Evolutionary conservation across 1,140 invertebrate species (phyloP).

Genomic region (Triops longicaudatus): DNA sequence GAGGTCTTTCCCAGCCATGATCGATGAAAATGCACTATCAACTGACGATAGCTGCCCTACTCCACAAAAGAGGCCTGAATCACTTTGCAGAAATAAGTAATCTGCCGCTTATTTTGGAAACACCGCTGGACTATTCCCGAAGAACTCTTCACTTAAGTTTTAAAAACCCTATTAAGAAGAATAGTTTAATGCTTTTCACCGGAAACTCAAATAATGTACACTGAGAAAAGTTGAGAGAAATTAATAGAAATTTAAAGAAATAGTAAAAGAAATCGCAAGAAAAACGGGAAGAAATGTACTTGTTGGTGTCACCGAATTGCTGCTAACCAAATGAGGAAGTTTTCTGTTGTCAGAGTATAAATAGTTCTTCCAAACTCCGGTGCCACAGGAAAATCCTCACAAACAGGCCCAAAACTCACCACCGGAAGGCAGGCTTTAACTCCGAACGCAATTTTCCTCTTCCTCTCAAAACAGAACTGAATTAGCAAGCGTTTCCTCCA

Average conservation of each 20-base stretch:
- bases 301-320: too few species aligned
- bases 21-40: not conserved
- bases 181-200: too few species aligned
- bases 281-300: too few species aligned
- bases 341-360: not conserved
- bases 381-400: not conserved
- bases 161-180: too few species aligned
- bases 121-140: too few species aligned
- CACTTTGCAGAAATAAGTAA: not conserved
- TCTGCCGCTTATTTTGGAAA: too few species aligned
- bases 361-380: not conserved
- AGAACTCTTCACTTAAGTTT: too few species aligned
- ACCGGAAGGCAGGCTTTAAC: not conserved
- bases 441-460: not conserved
- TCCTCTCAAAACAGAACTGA: not conserved
- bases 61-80: not conserved
- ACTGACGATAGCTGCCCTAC: not conserved
- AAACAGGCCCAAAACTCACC: not conserved
- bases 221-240: too few species aligned
- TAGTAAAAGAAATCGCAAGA: too few species aligned
- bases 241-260: too few species aligned
- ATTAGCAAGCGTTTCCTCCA: not conserved
- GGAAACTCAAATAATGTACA: too few species aligned
- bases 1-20: conserved; percentile 28
- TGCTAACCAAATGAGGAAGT: not conserved